Conservation (phyloP, 2,797 vertebrate species). For the Sphenopsis melanotis region DNA sequence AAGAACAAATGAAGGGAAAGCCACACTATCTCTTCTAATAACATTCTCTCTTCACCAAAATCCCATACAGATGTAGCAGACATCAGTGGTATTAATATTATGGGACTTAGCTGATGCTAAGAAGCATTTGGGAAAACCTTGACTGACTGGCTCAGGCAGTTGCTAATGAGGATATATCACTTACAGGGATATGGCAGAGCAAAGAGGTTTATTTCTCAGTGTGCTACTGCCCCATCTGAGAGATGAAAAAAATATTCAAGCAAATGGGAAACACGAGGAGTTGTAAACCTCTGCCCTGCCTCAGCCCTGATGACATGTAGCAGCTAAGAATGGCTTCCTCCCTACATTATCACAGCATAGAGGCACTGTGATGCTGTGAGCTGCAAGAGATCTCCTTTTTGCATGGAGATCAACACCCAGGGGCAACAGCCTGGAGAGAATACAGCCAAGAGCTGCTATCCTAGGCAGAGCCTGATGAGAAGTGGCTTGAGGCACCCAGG, state of each 20-base stretch:
- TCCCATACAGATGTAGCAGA: conserved; percentile 42
- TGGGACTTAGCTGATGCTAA: conserved; percentile 62
- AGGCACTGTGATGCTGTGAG: not conserved
- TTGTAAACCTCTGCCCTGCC: not conserved
- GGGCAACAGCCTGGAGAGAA: not conserved
- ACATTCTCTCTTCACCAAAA: conserved; percentile 33
- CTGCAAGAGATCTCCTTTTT: not conserved
- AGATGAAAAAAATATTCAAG: not conserved
- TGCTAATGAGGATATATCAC: conserved; percentile 65
- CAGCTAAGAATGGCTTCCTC: not conserved
- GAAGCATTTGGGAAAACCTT: conserved; percentile 67
- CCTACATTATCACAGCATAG: not conserved
- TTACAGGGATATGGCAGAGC: conserved; percentile 24
- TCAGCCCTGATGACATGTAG: not conserved
- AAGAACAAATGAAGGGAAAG: conserved; percentile 56
- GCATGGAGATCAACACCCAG: not conserved
- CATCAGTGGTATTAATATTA: conserved; percentile 58
- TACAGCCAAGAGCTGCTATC: not conserved
- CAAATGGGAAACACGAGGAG: not conserved
- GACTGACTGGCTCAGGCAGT: conserved; percentile 58
- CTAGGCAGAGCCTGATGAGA: not conserved
- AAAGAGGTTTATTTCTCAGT: conserved; percentile 52
- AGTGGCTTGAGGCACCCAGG: not conserved
- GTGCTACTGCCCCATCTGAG: not conserved
- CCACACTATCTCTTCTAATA: conserved; percentile 53